Evolutionary conservation across 2,888 invertebrate genomes (phyloP).

Genomic region (Zaprionus lineosus): DNA sequence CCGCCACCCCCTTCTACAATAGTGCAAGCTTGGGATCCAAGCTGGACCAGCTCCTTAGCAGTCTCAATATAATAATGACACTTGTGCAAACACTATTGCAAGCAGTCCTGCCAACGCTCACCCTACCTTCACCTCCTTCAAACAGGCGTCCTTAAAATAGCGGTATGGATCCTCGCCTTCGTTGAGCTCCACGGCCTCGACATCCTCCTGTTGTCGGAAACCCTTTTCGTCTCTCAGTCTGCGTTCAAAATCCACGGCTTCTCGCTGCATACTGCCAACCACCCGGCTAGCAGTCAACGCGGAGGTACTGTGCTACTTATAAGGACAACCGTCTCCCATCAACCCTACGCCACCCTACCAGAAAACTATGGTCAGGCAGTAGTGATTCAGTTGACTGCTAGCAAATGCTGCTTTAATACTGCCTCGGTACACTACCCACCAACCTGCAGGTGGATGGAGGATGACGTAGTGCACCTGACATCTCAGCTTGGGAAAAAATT

Average conservation of each 20-base stretch:
- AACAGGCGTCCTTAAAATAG: background rate
- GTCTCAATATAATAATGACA: background rate
- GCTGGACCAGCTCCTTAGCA: background rate
- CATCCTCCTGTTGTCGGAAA: too few species aligned
- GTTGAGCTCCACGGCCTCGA: too few species aligned
- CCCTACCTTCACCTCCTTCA: background rate
- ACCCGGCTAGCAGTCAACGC: background rate
- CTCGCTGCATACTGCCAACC: too few species aligned
- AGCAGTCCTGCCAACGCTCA: too few species aligned
- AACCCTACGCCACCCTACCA: background rate
- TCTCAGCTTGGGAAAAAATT: background rate
- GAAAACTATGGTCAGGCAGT: background rate
- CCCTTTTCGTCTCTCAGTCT: too few species aligned
- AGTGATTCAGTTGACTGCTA: background rate
- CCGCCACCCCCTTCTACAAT: too few species aligned
- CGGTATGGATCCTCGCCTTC: background rate
- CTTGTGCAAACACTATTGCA: background rate
- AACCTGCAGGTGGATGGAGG: background rate
- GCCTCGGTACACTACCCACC: background rate
- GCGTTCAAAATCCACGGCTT: too few species aligned
- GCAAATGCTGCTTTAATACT: background rate
- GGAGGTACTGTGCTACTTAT: conserved; percentile 1
- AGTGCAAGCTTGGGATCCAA: too few species aligned
- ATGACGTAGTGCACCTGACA: too few species aligned
- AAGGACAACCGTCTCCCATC: background rate